These are phyloP conservation scores for Sorex araneus DNA, from an alignment of 2,113 vertebrate species.

Conservation along the genomic window DNA sequence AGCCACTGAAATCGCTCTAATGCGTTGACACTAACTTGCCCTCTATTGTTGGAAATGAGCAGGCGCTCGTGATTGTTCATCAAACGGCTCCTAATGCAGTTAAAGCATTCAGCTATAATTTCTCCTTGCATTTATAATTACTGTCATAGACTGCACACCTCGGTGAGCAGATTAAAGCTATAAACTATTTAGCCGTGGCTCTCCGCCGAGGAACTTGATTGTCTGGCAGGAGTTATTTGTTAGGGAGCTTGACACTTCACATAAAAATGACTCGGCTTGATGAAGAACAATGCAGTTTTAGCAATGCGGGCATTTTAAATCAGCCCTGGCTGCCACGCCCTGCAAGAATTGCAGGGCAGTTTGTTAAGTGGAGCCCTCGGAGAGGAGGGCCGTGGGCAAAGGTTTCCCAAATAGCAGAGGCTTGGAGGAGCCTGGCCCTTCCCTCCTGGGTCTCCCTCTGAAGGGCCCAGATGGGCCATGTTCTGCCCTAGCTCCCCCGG, in stretches of 20 bases:
- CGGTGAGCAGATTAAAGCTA: constrained; percentile 99
- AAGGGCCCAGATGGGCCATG: constrained; percentile 48
- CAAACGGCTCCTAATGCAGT: constrained; percentile 99
- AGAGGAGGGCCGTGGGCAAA: constrained; percentile 84
- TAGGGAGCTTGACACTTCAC: constrained; percentile 96
- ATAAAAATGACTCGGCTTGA: constrained; percentile 94
- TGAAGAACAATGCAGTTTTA: constrained; percentile 93
- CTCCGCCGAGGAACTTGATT: constrained; percentile 96
- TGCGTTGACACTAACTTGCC: constrained; percentile 98
- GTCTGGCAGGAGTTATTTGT: constrained; percentile 97
- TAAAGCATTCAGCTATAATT: constrained; percentile 99
- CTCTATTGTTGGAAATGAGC: constrained; percentile 99
- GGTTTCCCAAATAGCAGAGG: constrained; percentile 85
- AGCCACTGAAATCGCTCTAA: constrained; percentile 96
- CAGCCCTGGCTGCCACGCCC: constrained; percentile 90
- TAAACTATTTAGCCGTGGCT: constrained; percentile 99
- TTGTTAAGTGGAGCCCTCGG: constrained; percentile 88
- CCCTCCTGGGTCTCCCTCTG: constrained; percentile 51
- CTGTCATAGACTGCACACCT: constrained; percentile 99
- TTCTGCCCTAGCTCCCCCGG: background rate
- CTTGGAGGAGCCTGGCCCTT: constrained; percentile 51
- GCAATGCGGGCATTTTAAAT: constrained; percentile 93
- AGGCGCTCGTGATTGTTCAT: constrained; percentile 99
- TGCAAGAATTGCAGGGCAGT: constrained; percentile 88
- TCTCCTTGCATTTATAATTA: constrained; percentile 99